Base-by-base conservation (phyloP, 1,140 invertebrate species). In the Cydia pomonella region DNA sequence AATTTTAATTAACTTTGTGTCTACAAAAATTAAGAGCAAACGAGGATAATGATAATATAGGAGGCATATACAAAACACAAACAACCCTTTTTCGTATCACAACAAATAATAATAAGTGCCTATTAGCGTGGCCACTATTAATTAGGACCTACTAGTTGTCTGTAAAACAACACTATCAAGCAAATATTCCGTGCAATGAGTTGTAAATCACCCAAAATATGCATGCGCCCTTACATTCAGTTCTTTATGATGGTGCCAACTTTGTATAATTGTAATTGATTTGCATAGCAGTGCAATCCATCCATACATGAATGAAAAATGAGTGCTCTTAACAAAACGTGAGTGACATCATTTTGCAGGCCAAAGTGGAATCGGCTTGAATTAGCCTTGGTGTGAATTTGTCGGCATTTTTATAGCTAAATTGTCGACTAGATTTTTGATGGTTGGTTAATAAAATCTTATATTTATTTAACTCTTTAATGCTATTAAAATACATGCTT, bases 231-330 rank as follows among this genome's bases (percentile, higher is more conserved):
- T 69, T 69, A 69, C 64, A 33, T 69, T 33, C 27, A 69, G 64
- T 69, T 69, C 64, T 69, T 69, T 69, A 69, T 69, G 64, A 33
- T 33, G 64, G 64, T 41, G 41, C n/a, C 53, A 38, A 69, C 64
- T 69, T 69, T 69, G 64, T 69, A 18, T 69, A 69, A 69, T 69
- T 69, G 64, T 69, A 69, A 69, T 69, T 69, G 64, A 69, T 69
- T 69, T 69, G 64, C 64, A 69, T 69, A 69, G 64, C 64, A 33
- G 33, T 69, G 64, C 64, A 69, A 29, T 69, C 16, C 64, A 29
- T 29, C 63, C 64, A 69, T 69, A 33, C 64, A 69, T 69, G 64
- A 29, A 69, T 33, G n/a, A 69, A 69, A 69, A 69, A 69, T 38
- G 29, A 33, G 29, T 33, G 64, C 6, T 69, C 29, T 38, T 33